Evolutionary conservation across 2,888 invertebrate species (phyloP), one percentile per base, ranked within the genome.

Genomic region (Andrena bicolor): DNA sequence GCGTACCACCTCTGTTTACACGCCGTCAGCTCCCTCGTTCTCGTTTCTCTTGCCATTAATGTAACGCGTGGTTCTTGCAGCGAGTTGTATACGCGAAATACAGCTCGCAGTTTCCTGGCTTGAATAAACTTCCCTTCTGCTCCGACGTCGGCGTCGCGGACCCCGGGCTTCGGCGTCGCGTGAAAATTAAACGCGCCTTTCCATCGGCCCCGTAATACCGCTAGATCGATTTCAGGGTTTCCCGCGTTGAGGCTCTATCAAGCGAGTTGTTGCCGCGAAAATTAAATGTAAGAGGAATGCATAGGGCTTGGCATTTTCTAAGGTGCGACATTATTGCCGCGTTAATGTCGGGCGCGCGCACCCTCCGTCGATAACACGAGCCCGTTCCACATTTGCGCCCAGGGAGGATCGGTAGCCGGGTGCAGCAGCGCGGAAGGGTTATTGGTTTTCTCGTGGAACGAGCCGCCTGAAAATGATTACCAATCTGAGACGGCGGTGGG

Each of bases 381-480:
- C 58, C 41, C 20, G 51, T 26, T 51, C 1, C 16, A 32, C 20
- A 32, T 80, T 81, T 51, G 41, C 58, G 65, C 51, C 20, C 13
- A n/a, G 28, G n/a, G 28, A 16, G 23, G 30, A 49, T 16, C 16
- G 41, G n/a, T 1, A 8, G 32, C 5, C 20, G 63, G 41, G 28
- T 35, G 58, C 65, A 70, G 53, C 61, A 61, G 73, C 41, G 64
- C 66, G 58, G 60, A 73, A 64, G 77, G 71, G 69, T 79, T 79
- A 78, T 80, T 80, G 72, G 77, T 82, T 80, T 66, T 76, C 75
- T 68, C 64, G 70, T 72, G 73, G 83, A 84, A 85, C 85, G 86
- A 83, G 76, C 81, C 83, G 2, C 82, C 79, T 73, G 88, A 86
- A 89, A 90, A 86, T 89, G 88, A 91, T 91, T 88, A 89, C 86